Conservation (phyloP, 2,888 invertebrate species). For the Melanostoma scalare region DNA sequence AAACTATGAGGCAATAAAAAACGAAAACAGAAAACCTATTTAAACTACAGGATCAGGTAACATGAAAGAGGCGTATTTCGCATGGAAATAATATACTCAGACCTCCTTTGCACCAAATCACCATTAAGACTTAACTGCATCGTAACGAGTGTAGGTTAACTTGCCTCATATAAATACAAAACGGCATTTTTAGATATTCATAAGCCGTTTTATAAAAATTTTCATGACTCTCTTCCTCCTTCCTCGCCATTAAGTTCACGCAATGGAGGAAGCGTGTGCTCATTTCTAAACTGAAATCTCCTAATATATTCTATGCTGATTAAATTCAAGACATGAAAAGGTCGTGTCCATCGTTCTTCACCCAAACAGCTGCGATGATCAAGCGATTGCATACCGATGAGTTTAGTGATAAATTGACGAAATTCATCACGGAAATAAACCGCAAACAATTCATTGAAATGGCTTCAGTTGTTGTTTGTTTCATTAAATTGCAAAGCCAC, state of each 20-base stretch:
- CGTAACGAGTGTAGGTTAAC: constrained; percentile 24
- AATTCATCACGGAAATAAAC: constrained; percentile 34
- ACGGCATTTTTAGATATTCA: constrained; percentile 64
- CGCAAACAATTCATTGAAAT: constrained; percentile 36
- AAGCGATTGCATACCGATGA: constrained; percentile 44
- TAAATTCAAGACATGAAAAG: constrained; percentile 23
- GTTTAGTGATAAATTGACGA: constrained; percentile 46
- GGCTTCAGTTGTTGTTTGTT: constrained; percentile 41
- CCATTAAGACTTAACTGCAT: constrained; percentile 18
- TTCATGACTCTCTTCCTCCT: constrained; percentile 34
- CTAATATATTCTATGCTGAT: neutral
- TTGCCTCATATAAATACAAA: constrained; percentile 36
- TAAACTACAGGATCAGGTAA: too few relatives aligned
- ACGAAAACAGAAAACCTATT: constrained; percentile 28
- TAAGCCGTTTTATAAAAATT: constrained; percentile 22
- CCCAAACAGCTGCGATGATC: constrained; percentile 14
- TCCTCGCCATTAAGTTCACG: constrained; percentile 50
- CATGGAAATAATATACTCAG: constrained; percentile 25
- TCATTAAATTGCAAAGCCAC: neutral
- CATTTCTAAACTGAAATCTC: neutral
- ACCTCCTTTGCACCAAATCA: constrained; percentile 22
- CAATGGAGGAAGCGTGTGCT: constrained; percentile 21
- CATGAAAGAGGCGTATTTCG: constrained; percentile 52
- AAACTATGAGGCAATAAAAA: constrained; percentile 50
- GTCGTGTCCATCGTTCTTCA: neutral